A percentile compares a stretch with the other conserved stretches of the same genome.
Evolutionary conservation across 1,140 invertebrate genomes (phyloP).

Genomic region (Lepidurus couesii): DNA sequence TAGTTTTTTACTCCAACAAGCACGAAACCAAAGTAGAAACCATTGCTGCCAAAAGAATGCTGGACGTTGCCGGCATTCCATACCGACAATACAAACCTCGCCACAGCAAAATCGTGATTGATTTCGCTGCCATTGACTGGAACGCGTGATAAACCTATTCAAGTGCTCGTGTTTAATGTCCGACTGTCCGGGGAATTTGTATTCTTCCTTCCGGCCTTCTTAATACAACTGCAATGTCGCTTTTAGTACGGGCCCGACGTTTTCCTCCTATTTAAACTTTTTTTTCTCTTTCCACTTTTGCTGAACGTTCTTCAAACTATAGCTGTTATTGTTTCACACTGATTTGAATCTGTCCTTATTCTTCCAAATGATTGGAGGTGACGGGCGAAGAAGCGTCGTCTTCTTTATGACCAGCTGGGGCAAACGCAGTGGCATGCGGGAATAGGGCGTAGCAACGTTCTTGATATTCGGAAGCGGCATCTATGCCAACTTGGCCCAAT

Average conservation of each 20-base stretch:
- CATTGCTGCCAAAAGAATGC: constrained; percentile 70
- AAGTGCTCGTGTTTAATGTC: neutral
- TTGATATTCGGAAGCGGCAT: constrained; percentile 61
- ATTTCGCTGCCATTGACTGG: constrained; percentile 57
- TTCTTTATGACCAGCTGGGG: constrained; percentile 32
- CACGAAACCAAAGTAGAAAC: constrained; percentile 60
- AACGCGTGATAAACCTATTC: constrained; percentile 40
- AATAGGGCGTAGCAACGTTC: constrained; percentile 64
- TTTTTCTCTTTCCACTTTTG: neutral
- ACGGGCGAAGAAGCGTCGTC: constrained; percentile 29
- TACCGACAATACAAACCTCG: constrained; percentile 65
- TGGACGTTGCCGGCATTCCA: constrained; percentile 64
- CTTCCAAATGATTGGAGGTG: constrained; percentile 24
- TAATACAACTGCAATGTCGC: neutral
- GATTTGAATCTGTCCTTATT: constrained; percentile 10
- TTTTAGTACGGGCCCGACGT: neutral
- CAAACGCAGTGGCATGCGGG: constrained; percentile 49
- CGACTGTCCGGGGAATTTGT: constrained; percentile 2
- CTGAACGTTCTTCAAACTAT: neutral
- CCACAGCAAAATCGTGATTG: constrained; percentile 57
- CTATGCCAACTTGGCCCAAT: constrained; percentile 62
- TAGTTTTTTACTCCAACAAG: constrained; percentile 78
- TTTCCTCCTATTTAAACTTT: constrained; percentile 16
- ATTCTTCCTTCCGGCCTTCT: neutral
- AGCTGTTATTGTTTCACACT: neutral